A percentile compares a stretch with the other conserved stretches of the same genome.
Evolutionary conservation across 1,140 invertebrate genomes (phyloP).

Genomic region (Druon quercuslanigerum): DNA sequence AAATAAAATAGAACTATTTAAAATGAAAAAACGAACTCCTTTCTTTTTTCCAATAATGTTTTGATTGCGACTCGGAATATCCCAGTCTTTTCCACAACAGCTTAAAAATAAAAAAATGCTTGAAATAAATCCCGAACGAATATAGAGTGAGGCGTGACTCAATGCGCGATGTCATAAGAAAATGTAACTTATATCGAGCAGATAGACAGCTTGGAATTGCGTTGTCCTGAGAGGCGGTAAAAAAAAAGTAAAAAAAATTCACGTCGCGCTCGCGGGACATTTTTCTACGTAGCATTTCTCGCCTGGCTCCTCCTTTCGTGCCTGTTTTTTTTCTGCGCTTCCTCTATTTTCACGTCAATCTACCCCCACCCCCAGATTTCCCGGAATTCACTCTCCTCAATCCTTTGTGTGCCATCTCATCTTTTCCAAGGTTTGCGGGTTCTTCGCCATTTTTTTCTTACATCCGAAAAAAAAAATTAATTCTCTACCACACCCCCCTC

Average conservation of each 20-base stretch:
- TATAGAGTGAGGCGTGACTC: conserved; percentile 54
- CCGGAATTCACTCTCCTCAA: conserved; percentile 44
- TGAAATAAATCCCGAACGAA: neutral
- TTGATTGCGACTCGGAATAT: too few species aligned
- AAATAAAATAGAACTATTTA: too few species aligned
- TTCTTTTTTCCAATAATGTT: too few species aligned
- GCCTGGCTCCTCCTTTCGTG: conserved; percentile 47
- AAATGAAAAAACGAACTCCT: too few species aligned
- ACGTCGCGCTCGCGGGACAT: conserved; percentile 46
- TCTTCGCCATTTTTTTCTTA: conserved; percentile 37
- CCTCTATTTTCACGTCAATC: conserved; percentile 56
- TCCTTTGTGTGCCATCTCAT: conserved; percentile 49
- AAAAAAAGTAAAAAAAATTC: conserved; percentile 45
- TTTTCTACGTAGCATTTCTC: conserved; percentile 45
- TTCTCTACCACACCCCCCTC: conserved; percentile 26
- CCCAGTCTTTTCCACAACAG: neutral
- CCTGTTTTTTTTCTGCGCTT: conserved; percentile 46
- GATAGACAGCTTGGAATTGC: conserved; percentile 62
- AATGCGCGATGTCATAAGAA: conserved; percentile 59
- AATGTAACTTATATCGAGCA: conserved; percentile 61
- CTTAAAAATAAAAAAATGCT: neutral
- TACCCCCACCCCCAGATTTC: conserved; percentile 43
- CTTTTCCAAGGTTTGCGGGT: conserved; percentile 46
- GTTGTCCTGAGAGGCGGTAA: conserved; percentile 54
- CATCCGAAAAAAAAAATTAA: neutral